A percentile compares a stretch with the other conserved stretches of the same genome.
Conservation (phyloP, 2,888 invertebrate species). For the Liodrosophila aerea region DNA sequence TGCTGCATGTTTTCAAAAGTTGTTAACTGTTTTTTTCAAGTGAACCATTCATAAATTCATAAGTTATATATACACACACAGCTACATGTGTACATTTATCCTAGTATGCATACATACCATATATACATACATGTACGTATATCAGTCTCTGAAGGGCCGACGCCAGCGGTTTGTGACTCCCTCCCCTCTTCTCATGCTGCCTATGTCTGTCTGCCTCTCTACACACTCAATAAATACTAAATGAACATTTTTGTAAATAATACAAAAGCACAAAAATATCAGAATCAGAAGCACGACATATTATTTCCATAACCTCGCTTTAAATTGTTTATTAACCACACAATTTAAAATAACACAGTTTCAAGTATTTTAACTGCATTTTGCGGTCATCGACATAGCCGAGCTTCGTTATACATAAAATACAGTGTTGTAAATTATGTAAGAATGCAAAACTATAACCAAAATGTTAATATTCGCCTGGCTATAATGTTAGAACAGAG, state of each 20-base stretch:
- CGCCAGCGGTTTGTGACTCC: constrained; percentile 2
- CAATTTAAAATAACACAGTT: constrained; percentile 2
- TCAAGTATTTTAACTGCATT: background rate
- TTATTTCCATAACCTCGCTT: constrained; percentile 3
- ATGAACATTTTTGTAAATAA: constrained; percentile 15
- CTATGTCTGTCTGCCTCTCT: background rate
- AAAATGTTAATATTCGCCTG: no score
- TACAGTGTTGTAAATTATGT: no score
- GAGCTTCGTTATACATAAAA: no score
- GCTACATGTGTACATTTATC: background rate
- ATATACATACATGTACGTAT: background rate
- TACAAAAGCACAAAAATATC: background rate
- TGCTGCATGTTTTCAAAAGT: constrained; percentile 52
- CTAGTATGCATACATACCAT: background rate
- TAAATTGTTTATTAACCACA: constrained; percentile 13
- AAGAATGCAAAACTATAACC: no score
- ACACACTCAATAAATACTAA: constrained; percentile 28
- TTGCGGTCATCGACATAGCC: constrained; percentile 13
- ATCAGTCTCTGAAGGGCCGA: constrained; percentile 8
- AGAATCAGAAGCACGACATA: background rate
- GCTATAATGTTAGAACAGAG: no score
- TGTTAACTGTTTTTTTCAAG: constrained; percentile 43
- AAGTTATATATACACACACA: constrained; percentile 16
- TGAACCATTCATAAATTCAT: constrained; percentile 51
- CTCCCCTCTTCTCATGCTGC: background rate